These are phyloP conservation scores for Neria commutata DNA, from an alignment of 2,888 invertebrate species.

Conservation along the genomic window DNA sequence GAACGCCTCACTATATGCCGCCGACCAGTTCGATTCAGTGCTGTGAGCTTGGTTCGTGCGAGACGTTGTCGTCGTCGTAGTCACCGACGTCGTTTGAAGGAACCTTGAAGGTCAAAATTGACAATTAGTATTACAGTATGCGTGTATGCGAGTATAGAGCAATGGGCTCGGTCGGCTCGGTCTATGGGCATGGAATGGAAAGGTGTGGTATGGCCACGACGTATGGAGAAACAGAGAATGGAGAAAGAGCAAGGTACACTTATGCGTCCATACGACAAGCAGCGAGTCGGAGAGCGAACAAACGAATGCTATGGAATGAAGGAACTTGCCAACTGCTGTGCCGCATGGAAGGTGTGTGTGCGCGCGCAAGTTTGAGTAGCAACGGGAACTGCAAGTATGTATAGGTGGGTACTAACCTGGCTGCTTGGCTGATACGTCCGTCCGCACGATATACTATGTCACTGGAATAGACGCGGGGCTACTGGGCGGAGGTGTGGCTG, in stretches of 20 bases:
- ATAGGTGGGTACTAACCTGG: background rate
- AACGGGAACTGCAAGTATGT: slow-evolving; percentile 4
- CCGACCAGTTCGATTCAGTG: slow-evolving; percentile 22
- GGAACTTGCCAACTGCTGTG: too few species aligned
- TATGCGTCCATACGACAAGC: background rate
- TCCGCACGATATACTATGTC: background rate
- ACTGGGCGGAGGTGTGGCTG: background rate
- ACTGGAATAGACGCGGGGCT: background rate
- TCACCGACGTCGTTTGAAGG: slow-evolving; percentile 48
- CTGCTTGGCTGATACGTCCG: background rate
- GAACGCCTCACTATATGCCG: slow-evolving; percentile 37
- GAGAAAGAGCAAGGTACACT: slow-evolving; percentile 2
- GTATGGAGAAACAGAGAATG: slow-evolving; percentile 9
- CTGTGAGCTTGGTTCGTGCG: slow-evolving; percentile 23
- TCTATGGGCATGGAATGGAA: slow-evolving; percentile 1
- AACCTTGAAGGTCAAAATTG: slow-evolving; percentile 62
- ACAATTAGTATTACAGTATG: slow-evolving; percentile 52
- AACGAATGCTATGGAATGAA: too few species aligned
- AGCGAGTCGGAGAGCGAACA: background rate
- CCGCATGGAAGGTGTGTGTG: too few species aligned
- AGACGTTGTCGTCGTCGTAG: slow-evolving; percentile 28
- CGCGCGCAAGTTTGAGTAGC: background rate
- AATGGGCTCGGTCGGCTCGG: slow-evolving; percentile 1
- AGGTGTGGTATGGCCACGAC: slow-evolving; percentile 5
- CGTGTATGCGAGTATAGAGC: too few species aligned